Percentiles rank a stretch among this genome's conserved stretches.
These are phyloP conservation scores for Pontoporia blainvillei DNA, from an alignment of 2,113 vertebrate genomes.

Conservation along the genomic window DNA sequence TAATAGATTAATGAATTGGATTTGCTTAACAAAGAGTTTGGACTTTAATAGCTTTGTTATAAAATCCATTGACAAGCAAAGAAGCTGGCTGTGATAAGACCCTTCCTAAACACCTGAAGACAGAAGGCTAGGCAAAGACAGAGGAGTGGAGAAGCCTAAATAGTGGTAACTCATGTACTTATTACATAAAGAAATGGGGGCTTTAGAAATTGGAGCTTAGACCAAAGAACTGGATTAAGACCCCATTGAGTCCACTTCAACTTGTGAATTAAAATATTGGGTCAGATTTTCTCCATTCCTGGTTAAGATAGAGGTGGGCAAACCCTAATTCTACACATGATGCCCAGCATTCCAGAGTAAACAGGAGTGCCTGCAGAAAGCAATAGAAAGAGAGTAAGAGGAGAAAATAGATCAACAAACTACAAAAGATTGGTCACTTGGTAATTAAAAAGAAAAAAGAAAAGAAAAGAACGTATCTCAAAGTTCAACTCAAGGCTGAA, in stretches of 20 bases:
- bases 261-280: not conserved
- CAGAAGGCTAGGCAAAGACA: not conserved
- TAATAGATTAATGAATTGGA: not conserved
- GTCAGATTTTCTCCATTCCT: not conserved
- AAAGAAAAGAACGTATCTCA: slow-evolving; percentile 51
- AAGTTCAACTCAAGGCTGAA: slow-evolving; percentile 77
- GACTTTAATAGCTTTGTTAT: not conserved
- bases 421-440: slow-evolving; percentile 4
- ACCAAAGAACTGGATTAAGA: not conserved
- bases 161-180: not conserved
- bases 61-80: not conserved
- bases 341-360: slow-evolving; percentile 27
- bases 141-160: not conserved
- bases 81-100: not conserved
- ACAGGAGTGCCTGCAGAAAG: slow-evolving; percentile 33
- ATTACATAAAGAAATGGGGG: not conserved
- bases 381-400: slow-evolving; percentile 6
- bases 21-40: not conserved
- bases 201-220: not conserved
- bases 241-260: not conserved
- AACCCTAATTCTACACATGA: not conserved
- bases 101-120: not conserved
- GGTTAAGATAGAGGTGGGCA: not conserved
- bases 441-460: slow-evolving; percentile 71
- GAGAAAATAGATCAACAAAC: slow-evolving; percentile 49